Evolutionary conservation across 1,140 invertebrate genomes (phyloP).

Genomic region (Hycleus phaleratus): DNA sequence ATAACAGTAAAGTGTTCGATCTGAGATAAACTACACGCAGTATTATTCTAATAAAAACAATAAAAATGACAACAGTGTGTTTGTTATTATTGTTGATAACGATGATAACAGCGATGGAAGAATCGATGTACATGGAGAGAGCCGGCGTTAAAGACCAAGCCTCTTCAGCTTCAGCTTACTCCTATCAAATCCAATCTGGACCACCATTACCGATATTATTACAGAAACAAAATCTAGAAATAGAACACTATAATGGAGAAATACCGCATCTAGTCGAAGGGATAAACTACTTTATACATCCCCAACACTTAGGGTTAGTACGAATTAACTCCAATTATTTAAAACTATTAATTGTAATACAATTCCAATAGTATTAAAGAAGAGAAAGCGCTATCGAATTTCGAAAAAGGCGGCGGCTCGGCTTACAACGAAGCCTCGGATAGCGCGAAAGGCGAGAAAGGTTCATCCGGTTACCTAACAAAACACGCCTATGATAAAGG

Average conservation of each 20-base stretch:
- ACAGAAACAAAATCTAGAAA: background rate
- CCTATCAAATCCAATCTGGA: constrained; percentile 18
- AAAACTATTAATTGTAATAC: too few relatives aligned
- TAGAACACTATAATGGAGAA: constrained; percentile 4
- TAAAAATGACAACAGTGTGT: too few relatives aligned
- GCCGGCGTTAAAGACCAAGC: constrained; percentile 18
- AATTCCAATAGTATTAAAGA: too few relatives aligned
- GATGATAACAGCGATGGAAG: background rate
- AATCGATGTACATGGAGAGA: constrained; percentile 14
- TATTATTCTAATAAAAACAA: too few relatives aligned
- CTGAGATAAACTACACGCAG: too few relatives aligned
- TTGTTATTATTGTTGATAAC: too few relatives aligned
- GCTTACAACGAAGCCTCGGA: constrained; percentile 14
- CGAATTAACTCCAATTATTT: too few relatives aligned
- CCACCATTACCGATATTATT: constrained; percentile 10
- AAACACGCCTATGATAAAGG: constrained; percentile 43
- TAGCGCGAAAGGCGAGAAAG: constrained; percentile 36
- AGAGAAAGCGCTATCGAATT: background rate
- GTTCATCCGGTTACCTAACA: constrained; percentile 34
- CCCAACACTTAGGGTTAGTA: too few relatives aligned
- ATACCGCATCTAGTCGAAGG: constrained; percentile 9
- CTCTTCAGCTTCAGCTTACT: constrained; percentile 23
- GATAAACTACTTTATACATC: background rate
- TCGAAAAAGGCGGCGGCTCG: constrained; percentile 7
- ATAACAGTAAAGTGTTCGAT: too few relatives aligned